phyloP scores from a whole-genome alignment of 2,113 vertebrate genomes.

The Plestiodon gilberti region DNA sequence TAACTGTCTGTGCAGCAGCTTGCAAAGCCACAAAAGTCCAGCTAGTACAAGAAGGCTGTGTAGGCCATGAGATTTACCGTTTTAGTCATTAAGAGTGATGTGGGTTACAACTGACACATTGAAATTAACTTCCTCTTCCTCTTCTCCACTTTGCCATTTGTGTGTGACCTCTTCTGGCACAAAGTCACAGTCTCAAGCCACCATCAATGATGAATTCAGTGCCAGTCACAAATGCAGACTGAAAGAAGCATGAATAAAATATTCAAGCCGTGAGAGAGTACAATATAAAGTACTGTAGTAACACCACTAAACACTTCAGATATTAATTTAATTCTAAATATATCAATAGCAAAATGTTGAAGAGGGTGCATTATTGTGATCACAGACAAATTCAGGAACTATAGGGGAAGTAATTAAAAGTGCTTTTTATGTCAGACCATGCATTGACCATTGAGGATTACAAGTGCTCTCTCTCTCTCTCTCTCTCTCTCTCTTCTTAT shows the following conservation, averaged over 20 bases:
- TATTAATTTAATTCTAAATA: too few species aligned
- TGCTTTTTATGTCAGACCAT: neutral
- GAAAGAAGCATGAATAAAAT: conserved; percentile 48
- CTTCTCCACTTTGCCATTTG: conserved; percentile 33
- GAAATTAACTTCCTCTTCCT: conserved; percentile 2
- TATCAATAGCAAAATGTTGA: neutral
- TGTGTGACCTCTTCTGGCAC: neutral
- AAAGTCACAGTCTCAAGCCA: conserved; percentile 90
- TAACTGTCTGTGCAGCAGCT: too few species aligned
- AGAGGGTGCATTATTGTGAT: too few species aligned
- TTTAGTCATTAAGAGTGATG: too few species aligned
- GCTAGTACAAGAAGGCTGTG: too few species aligned
- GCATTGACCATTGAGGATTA: too few species aligned
- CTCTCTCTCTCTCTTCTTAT: neutral
- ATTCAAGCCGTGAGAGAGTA: neutral
- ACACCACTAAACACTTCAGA: too few species aligned
- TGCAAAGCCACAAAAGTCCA: too few species aligned
- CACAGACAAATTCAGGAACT: neutral
- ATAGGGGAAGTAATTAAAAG: too few species aligned
- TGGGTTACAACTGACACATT: conserved; percentile 12
- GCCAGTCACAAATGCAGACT: conserved; percentile 93
- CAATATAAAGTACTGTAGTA: too few species aligned
- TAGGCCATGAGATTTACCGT: too few species aligned
- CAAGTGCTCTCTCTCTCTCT: too few species aligned
- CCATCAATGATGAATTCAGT: conserved; percentile 92